These are phyloP conservation scores for Percopsis transmontana DNA, from an alignment of 2,113 vertebrate genomes.

Conservation along the genomic window DNA sequence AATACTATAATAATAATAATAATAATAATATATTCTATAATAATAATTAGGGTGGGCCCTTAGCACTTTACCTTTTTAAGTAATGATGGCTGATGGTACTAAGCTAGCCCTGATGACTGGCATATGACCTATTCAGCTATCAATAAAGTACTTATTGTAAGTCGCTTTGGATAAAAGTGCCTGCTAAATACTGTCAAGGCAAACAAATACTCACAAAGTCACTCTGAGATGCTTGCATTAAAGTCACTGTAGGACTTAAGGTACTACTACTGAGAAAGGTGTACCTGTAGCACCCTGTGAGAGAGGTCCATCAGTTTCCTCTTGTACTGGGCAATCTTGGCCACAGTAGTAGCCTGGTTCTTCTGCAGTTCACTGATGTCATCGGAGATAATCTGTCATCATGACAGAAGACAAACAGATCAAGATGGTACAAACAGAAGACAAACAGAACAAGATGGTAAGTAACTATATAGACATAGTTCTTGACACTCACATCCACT, in stretches of 20 bases:
- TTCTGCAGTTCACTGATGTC: conserved; percentile 97
- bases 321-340: conserved; percentile 97
- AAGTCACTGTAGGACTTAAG: background rate
- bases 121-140: too few relatives aligned
- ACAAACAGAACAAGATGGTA: background rate
- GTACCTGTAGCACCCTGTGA: conserved; percentile 93
- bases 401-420: background rate
- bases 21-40: too few relatives aligned
- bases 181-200: too few relatives aligned
- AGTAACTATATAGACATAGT: background rate
- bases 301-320: conserved; percentile 97
- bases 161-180: too few relatives aligned
- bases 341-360: conserved; percentile 94
- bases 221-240: too few relatives aligned
- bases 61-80: too few relatives aligned
- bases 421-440: background rate
- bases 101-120: too few relatives aligned
- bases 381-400: conserved; percentile 89
- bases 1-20: too few relatives aligned
- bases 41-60: too few relatives aligned
- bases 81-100: too few relatives aligned
- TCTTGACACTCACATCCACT: conserved; percentile 86
- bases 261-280: background rate
- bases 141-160: too few relatives aligned
- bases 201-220: too few relatives aligned